phyloP scores from a whole-genome alignment of 1,140 invertebrate species.

The Thaumetopoea pityocampa region DNA sequence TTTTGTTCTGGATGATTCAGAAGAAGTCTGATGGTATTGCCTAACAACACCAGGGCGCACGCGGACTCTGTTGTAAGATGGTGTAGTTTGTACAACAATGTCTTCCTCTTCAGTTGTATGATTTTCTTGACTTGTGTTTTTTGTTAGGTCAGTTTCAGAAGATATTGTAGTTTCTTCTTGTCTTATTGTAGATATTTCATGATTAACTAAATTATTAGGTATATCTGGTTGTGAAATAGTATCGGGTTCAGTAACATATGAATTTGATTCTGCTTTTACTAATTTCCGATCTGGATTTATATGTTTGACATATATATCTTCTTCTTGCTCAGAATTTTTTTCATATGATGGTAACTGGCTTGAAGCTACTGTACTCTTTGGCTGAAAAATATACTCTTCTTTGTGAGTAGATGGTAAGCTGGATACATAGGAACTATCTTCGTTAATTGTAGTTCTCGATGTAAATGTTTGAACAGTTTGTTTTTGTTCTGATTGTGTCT shows the following conservation, averaged over 20 bases:
- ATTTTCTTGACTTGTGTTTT: constrained; percentile 28
- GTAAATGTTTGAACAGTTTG: constrained; percentile 22
- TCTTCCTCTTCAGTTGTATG: constrained; percentile 43
- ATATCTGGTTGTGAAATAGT: constrained; percentile 32
- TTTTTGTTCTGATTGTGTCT: constrained; percentile 25
- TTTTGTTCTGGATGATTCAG: constrained; percentile 46
- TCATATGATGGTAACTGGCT: constrained; percentile 30
- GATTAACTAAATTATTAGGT: constrained; percentile 26
- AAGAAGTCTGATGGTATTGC: constrained; percentile 57
- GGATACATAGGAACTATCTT: constrained; percentile 33
- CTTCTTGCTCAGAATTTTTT: constrained; percentile 27
- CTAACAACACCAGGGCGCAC: constrained; percentile 59
- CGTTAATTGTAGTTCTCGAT: constrained; percentile 18
- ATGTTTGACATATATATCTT: constrained; percentile 28
- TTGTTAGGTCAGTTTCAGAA: constrained; percentile 32
- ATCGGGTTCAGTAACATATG: constrained; percentile 25
- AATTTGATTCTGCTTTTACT: constrained; percentile 23
- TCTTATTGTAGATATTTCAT: constrained; percentile 25
- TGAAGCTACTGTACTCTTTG: constrained; percentile 38
- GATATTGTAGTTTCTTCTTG: constrained; percentile 30
- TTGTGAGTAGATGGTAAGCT: constrained; percentile 27
- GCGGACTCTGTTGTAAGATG: constrained; percentile 62
- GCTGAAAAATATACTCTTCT: constrained; percentile 42
- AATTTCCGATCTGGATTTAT: constrained; percentile 32
- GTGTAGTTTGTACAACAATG: constrained; percentile 58